Conservation (phyloP, 2,888 invertebrate genomes). For the Hydriomena furcata region DNA sequence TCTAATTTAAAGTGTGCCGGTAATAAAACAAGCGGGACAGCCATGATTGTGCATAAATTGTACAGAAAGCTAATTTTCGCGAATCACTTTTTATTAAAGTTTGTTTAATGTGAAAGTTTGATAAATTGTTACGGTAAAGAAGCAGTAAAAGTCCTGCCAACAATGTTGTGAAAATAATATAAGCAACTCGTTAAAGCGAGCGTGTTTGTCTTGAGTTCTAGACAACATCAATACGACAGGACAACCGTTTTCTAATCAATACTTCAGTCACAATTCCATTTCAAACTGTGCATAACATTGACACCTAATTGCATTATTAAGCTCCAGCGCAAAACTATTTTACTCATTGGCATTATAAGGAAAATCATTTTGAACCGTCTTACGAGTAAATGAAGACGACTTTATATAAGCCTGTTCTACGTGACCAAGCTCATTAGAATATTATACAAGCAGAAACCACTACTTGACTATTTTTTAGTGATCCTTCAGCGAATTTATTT, state of each 20-base stretch:
- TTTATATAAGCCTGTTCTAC: too few relatives aligned
- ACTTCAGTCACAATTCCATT: neutral
- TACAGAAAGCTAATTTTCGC: conserved; percentile 26
- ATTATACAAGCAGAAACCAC: too few relatives aligned
- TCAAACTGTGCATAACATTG: neutral
- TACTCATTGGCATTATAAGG: too few relatives aligned
- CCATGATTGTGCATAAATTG: conserved; percentile 51
- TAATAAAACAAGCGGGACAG: conserved; percentile 31
- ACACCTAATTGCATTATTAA: too few relatives aligned
- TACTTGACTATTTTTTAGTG: too few relatives aligned
- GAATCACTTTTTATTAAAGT: conserved; percentile 17
- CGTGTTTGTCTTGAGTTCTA: conserved; percentile 23
- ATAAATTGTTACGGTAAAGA: conserved; percentile 18
- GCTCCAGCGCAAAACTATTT: too few relatives aligned
- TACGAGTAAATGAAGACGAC: too few relatives aligned
- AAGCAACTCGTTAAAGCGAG: conserved; percentile 39
- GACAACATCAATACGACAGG: conserved; percentile 17
- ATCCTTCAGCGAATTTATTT: too few relatives aligned
- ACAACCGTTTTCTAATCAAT: conserved; percentile 16
- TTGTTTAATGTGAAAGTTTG: conserved; percentile 29
- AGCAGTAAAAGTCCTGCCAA: conserved; percentile 17
- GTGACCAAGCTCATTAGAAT: too few relatives aligned
- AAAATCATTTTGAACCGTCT: too few relatives aligned
- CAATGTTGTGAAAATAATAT: conserved; percentile 38
- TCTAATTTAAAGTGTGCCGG: conserved; percentile 23